phyloP scores from a whole-genome alignment of 2,888 invertebrate genomes.

The Aporophyla nigra region DNA sequence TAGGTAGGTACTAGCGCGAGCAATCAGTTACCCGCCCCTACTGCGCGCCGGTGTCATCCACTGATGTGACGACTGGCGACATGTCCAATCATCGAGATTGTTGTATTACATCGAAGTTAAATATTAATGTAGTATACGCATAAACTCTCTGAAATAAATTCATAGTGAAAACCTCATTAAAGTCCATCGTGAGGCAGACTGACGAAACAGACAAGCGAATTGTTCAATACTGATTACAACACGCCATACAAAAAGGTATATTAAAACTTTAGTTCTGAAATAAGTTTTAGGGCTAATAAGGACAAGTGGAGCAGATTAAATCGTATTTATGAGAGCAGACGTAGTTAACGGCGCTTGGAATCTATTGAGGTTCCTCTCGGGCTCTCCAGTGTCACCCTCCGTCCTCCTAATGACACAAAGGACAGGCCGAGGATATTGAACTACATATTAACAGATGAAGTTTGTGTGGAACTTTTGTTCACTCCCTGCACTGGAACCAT shows the following conservation, averaged over 20 bases:
- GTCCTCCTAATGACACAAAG: not conserved
- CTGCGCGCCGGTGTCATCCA: not conserved
- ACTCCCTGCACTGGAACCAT: not conserved
- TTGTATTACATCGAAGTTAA: not conserved
- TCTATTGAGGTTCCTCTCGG: not conserved
- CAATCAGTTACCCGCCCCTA: not conserved
- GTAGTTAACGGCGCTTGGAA: not conserved
- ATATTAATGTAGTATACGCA: not conserved
- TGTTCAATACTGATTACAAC: not conserved
- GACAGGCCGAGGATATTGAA: not conserved
- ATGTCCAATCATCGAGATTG: not conserved
- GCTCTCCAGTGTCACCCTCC: not conserved
- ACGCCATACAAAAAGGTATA: not conserved
- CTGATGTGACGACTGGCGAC: not conserved
- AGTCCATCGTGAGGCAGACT: no score
- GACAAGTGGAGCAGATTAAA: not conserved
- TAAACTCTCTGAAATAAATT: not conserved
- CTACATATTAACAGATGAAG: slow-evolving; percentile 5
- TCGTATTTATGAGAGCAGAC: not conserved
- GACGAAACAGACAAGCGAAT: no score
- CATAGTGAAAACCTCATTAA: no score
- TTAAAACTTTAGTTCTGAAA: not conserved
- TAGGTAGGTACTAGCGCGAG: not conserved
- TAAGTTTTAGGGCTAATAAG: not conserved
- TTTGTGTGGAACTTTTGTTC: not conserved